Conservation (phyloP, 2,113 vertebrate species). For the Strigops habroptila region DNA sequence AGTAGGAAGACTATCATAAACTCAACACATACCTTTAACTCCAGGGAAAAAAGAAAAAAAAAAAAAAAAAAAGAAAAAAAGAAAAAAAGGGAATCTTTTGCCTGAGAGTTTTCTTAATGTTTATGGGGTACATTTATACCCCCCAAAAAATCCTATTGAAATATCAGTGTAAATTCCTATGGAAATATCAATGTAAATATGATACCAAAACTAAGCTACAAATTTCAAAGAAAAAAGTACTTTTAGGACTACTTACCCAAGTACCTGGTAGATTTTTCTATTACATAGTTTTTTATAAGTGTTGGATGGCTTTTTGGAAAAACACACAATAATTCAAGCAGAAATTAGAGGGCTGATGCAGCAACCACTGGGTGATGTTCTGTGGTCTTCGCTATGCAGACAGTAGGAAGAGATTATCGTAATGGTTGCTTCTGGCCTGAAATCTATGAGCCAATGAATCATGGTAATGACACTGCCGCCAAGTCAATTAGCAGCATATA, state of each 20-base stretch:
- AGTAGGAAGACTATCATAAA: background rate
- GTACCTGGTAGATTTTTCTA: background rate
- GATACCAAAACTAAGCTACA: background rate
- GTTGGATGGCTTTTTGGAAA: background rate
- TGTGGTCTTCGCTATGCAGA: background rate
- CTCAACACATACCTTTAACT: background rate
- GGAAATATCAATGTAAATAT: background rate
- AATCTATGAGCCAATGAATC: background rate
- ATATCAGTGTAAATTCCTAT: background rate
- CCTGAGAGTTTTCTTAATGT: background rate
- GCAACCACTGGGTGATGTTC: background rate
- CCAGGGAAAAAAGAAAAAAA: background rate
- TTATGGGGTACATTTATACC: background rate
- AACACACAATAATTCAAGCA: background rate
- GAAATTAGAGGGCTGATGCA: background rate
- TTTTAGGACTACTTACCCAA: background rate
- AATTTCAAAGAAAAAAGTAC: background rate
- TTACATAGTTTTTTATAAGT: background rate
- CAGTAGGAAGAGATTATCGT: background rate
- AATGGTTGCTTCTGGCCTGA: background rate
- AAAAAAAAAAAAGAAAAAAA: fast-evolving
- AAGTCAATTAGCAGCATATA: background rate
- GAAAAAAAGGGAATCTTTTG: fast-evolving
- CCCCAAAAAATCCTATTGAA: background rate
- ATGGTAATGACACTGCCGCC: background rate